Base-by-base conservation (phyloP, 2,888 invertebrate genomes). In the Heliconius cydno region DNA sequence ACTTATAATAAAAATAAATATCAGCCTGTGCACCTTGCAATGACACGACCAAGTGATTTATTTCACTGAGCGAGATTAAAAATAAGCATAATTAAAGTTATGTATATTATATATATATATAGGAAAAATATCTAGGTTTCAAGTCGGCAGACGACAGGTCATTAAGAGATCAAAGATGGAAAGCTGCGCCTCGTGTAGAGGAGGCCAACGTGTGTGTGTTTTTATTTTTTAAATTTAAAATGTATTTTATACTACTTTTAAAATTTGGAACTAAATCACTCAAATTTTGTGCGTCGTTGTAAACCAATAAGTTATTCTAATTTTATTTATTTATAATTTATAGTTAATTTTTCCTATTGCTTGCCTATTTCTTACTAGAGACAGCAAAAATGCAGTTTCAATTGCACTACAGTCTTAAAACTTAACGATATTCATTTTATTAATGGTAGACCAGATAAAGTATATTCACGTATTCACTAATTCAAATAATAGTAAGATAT, bases 1-100 rank as follows among this genome's bases (percentile, higher is more conserved):
- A 66, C 65, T 52, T 22, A 71, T 30, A 25, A 66, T 79, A 25
- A 70, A 34, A 63, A 28, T 74, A 34, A 78, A 60, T 15, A 22
- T 78, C 41, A 70, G 52, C 6, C 73, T 60, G 57, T 13, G 6
- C 10, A 3, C 60, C 13, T 60, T 34, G 57, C 1, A 22, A 46
- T 25, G 25, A 38, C 9, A 41, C n/a, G 25, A 70, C 41, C 41
- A 70, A 41, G 25, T 41, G 38, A 5, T 68, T 22, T 46, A 46
- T 28, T 70, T 25, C 41, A 28, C 70, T 70, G 22, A 46, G 41
- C n/a, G 12, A 34, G 22, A 67, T 22, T 34, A 67, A 34, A 34
- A 34, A 22, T 68, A 38, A n/a, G n/a, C 3, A 68, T 38, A 67
- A 12, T 68, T 68, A 38, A 41, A 41, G 38, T n/a, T 70, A 70